A percentile compares a stretch with the other conserved stretches of the same genome.
Evolutionary conservation across 1,140 invertebrate genomes (phyloP).

Genomic region (Pogonus chalceus): DNA sequence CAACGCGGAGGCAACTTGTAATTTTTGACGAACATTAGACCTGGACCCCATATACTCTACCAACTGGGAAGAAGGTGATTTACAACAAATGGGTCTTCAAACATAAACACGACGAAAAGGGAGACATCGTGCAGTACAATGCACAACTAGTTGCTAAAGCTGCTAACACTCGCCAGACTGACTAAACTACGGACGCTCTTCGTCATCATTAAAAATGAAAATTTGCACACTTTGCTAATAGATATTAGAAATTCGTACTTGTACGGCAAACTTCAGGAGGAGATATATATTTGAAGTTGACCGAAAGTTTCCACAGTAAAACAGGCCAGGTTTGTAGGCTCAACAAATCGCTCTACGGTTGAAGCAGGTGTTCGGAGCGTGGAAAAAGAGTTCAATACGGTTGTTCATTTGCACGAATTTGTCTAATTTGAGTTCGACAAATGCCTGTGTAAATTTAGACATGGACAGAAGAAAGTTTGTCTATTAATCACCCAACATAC

Average conservation of each 20-base stretch:
- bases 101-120: constrained; percentile 17
- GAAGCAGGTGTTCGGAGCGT: neutral
- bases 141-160: constrained; percentile 31
- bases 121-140: neutral
- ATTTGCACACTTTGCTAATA: constrained; percentile 22
- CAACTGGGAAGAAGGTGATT: constrained; percentile 17
- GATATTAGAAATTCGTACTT: constrained; percentile 36
- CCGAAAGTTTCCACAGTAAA: constrained; percentile 12
- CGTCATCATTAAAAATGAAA: neutral
- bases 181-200: neutral
- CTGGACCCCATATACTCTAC: constrained; percentile 23
- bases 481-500: neutral
- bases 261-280: constrained; percentile 30
- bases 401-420: neutral
- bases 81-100: constrained; percentile 28
- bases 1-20: constrained; percentile 22
- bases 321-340: neutral
- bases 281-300: constrained; percentile 31
- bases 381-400: neutral
- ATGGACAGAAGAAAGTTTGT: neutral
- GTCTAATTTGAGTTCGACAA: neutral
- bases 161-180: constrained; percentile 24
- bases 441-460: neutral
- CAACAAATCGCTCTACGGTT: neutral
- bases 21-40: constrained; percentile 20